A percentile compares a stretch with the other conserved stretches of the same genome.
Conservation (phyloP, 2,797 vertebrate species). For the Danio jaintianensis region DNA sequence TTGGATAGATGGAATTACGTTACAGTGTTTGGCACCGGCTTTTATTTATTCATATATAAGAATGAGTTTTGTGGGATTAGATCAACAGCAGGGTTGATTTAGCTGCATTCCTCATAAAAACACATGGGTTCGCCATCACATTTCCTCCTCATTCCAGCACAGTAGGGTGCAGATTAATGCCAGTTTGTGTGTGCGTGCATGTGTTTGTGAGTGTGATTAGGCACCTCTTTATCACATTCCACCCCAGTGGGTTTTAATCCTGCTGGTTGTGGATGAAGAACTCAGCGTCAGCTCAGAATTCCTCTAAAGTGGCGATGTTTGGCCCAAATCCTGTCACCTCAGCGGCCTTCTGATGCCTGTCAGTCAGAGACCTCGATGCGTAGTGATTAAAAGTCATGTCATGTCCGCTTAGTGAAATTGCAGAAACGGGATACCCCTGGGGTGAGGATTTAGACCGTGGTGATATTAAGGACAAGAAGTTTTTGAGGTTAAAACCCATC, state of each 20-base stretch:
- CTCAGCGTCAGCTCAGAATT: constrained; percentile 11
- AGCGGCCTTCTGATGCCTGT: not conserved
- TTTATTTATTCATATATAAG: constrained; percentile 24
- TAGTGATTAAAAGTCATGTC: not conserved
- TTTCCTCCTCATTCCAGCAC: constrained; percentile 50
- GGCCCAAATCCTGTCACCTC: constrained; percentile 5
- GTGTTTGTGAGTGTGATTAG: constrained; percentile 44
- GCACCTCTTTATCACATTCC: constrained; percentile 48
- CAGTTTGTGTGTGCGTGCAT: constrained; percentile 24
- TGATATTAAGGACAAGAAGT: not conserved
- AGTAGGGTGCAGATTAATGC: constrained; percentile 65
- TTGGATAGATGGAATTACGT: not conserved
- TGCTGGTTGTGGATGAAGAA: constrained; percentile 32
- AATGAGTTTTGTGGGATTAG: constrained; percentile 27
- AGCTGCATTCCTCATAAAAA: constrained; percentile 29
- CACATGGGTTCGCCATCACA: constrained; percentile 16
- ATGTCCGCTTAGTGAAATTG: constrained; percentile 5
- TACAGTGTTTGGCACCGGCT: constrained; percentile 3
- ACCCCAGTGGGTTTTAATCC: constrained; percentile 38
- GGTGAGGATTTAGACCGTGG: not conserved
- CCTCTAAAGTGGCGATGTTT: constrained; percentile 10
- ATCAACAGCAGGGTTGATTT: constrained; percentile 14
- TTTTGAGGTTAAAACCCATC: not conserved
- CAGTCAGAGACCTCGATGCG: not conserved
- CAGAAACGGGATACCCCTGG: not conserved